phyloP scores from a whole-genome alignment of 2,113 vertebrate genomes.

The Myotis yumanensis region DNA sequence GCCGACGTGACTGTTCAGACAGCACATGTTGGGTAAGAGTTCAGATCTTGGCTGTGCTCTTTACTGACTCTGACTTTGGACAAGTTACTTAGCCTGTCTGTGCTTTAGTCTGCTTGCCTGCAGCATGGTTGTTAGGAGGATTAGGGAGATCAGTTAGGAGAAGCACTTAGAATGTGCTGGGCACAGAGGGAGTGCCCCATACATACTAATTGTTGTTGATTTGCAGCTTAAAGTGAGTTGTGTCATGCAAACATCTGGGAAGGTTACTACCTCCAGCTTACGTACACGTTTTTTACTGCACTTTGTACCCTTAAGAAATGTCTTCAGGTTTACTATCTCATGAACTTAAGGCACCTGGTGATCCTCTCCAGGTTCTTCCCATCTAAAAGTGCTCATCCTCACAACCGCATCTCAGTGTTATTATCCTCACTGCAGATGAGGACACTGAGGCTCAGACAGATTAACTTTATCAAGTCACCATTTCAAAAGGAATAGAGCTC shows the following conservation, averaged over 20 bases:
- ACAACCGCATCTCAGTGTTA: accelerated
- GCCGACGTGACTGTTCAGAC: not conserved
- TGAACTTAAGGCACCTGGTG: accelerated
- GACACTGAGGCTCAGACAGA: not conserved
- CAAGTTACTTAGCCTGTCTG: not conserved
- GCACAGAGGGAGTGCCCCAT: not conserved
- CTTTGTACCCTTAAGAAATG: not conserved
- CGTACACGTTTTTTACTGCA: not conserved
- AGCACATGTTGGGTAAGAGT: not conserved
- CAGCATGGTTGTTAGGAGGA: not conserved
- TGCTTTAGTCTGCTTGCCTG: not conserved
- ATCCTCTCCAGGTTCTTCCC: too few species aligned
- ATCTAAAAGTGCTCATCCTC: not conserved
- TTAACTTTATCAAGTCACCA: not conserved
- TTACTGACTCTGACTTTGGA: not conserved
- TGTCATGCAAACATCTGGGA: not conserved
- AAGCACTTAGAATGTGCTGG: not conserved
- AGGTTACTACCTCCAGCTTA: not conserved
- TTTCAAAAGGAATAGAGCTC: not conserved
- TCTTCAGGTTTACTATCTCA: not conserved
- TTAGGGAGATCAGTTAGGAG: not conserved
- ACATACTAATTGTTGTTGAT: not conserved
- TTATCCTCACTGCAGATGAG: not conserved
- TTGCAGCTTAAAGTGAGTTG: not conserved
- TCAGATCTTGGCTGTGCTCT: not conserved